A percentile compares a stretch with the other conserved stretches of the same genome.
phyloP scores from a whole-genome alignment of 2,888 invertebrate species.

The Stictocephala bisonia region DNA sequence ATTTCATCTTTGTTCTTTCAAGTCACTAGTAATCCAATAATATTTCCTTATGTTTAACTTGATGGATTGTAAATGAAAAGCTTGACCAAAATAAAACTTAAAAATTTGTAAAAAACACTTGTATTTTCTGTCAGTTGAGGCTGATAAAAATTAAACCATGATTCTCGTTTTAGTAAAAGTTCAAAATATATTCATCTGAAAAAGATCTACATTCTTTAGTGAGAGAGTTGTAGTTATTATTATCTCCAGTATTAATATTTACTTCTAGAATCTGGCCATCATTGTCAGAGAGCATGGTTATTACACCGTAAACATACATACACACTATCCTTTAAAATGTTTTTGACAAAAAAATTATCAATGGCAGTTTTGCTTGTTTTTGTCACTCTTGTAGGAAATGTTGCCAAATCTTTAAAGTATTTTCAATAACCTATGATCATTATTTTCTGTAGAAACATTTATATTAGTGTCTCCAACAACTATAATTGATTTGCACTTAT shows the following conservation, averaged over 20 bases:
- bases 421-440: conserved; percentile 3
- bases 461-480: conserved; percentile 6
- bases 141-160: not conserved
- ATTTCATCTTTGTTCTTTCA: too few relatives aligned
- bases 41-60: too few relatives aligned
- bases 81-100: too few relatives aligned
- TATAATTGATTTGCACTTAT: conserved; percentile 1
- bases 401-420: not conserved
- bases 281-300: not conserved
- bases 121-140: conserved; percentile 4
- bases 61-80: too few relatives aligned
- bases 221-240: not conserved
- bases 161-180: not conserved
- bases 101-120: not conserved
- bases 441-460: not conserved
- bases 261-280: not conserved
- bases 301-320: too few relatives aligned
- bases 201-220: not conserved
- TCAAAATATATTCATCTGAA: not conserved
- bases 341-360: conserved; percentile 8
- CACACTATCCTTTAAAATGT: not conserved
- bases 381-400: not conserved
- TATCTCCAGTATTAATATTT: not conserved
- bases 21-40: too few relatives aligned
- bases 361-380: not conserved